Evolutionary conservation across 2,113 vertebrate genomes (phyloP), one percentile per base, ranked within the genome.

Genomic region (Tachycineta bicolor): DNA sequence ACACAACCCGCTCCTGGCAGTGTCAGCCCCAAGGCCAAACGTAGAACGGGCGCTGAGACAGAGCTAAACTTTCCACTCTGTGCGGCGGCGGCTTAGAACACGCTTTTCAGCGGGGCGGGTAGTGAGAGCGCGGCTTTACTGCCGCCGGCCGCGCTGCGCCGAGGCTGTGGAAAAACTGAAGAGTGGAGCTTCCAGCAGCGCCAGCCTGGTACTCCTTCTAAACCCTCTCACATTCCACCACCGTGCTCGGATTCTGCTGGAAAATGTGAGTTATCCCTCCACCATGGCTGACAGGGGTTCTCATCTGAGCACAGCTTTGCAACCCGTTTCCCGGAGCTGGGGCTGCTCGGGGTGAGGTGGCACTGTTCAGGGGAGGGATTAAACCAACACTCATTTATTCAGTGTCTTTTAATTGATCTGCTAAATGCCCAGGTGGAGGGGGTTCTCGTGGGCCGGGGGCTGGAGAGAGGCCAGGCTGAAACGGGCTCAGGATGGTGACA

Each of bases 111-210:
- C 41, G 69, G 84, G 84, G 70, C 5, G 50, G 91, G 67, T 22
- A 76, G 69, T 0, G 46, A 85, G 95, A 87, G 47, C 37, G 25
- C 41, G 12, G 14, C 44, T 80, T 95, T 88, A 93, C 41, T 95
- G 75, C 87, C 0, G 2, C 68, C 1, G 6, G 76, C 68, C 15
- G 1, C 3, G 53, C 79, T 87, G 44, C 39, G 37, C 83, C 0
- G 4, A 74, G 55, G 9, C 71, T 70, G 59, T 94, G 95, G 96
- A 96, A 97, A 97, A 96, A 93, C 33, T 93, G 93, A 96, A 83
- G 63, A 93, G 89, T 83, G 88, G 47, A 94, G 88, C 95, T 95
- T 60, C 79, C 76, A 94, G 82, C 59, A 93, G 55, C 1, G 31
- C 78, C 78, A 92, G 83, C 64, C 44, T 94, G 82, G 83, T 95